Evolutionary conservation across 2,113 vertebrate species (phyloP).

Genomic region (Ptyas mucosa): DNA sequence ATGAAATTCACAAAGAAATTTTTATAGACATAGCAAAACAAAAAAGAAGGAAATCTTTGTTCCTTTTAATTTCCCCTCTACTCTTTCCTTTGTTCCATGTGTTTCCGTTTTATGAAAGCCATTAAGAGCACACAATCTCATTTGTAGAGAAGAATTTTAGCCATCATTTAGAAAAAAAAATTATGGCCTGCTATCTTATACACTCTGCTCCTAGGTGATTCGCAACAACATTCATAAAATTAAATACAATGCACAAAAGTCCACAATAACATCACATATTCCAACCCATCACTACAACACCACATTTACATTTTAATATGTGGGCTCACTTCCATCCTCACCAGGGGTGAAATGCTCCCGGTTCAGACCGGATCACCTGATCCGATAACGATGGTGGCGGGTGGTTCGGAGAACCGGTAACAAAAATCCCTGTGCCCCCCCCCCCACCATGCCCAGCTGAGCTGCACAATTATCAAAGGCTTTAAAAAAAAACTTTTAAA

Average conservation of each 20-base stretch:
- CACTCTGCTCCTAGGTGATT: neutral
- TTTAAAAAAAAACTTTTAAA: no score
- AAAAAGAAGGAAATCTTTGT: neutral
- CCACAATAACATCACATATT: neutral
- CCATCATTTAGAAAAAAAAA: neutral
- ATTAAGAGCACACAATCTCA: neutral
- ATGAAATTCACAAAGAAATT: neutral
- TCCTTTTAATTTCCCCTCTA: neutral
- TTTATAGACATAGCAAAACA: neutral
- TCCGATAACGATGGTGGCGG: no score
- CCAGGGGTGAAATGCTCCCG: no score
- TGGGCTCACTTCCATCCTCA: neutral
- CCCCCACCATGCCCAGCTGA: no score
- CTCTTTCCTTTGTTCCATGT: neutral
- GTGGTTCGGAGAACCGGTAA: no score
- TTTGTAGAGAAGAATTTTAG: no score
- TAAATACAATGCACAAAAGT: neutral
- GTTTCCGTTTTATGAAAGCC: neutral
- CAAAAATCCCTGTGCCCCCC: no score
- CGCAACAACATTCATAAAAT: neutral
- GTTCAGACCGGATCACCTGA: no score
- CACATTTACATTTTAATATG: neutral
- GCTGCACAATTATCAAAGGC: no score
- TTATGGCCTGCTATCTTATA: neutral
- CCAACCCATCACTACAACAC: neutral